Base-by-base conservation (phyloP, 2,113 vertebrate genomes). In the Nothocercus nigrocapillus region DNA sequence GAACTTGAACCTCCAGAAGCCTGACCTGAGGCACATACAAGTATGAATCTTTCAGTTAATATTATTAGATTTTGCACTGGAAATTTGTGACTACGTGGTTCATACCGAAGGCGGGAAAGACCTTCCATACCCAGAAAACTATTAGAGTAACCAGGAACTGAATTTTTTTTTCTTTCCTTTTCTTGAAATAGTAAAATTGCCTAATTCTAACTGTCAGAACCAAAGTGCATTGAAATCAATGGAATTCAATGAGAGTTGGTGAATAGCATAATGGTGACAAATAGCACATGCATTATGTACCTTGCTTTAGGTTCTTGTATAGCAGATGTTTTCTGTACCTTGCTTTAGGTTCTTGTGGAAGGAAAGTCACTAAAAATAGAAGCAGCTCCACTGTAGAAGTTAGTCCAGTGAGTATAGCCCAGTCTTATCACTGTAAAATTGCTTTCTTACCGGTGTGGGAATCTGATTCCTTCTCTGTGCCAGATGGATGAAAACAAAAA, bases 271-370 rank as follows among this genome's bases (percentile, higher is more conserved):
- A 3, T 54, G 32, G 34, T 11, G 0, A 83, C 92, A 88, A 81
- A 85, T 1, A 78, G 66, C 61, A 83, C 73, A 76, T 78, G 58
- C 7, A 7, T 80, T 64, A 44, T 22, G 53, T 12, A 27, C 88
- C 74, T 93, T 68, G 90, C 93, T 93, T 76, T 78, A 36, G 88
- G 82, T 96, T 88, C 79, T 96, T 28, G 81, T 92, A 83, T 1
- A 78, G 62, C 64, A 85, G 76, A 76, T 75, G 62, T 7, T 7
- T 80, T 64, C 44, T 20, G 53, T 12, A 28, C 88, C 74, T 94
- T 61, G 88, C 92, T 92, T 69, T 78, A 36, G 88, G 82, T 95
- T 88, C 79, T 96, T 28, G 81, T 93, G 74, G 22, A 93, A 85
- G 72, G 86, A 80, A 80, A 45, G 21, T 11, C n/a, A 58, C 83